Evolutionary conservation across 2,888 invertebrate genomes (phyloP).

Genomic region (Lasiommata megera): DNA sequence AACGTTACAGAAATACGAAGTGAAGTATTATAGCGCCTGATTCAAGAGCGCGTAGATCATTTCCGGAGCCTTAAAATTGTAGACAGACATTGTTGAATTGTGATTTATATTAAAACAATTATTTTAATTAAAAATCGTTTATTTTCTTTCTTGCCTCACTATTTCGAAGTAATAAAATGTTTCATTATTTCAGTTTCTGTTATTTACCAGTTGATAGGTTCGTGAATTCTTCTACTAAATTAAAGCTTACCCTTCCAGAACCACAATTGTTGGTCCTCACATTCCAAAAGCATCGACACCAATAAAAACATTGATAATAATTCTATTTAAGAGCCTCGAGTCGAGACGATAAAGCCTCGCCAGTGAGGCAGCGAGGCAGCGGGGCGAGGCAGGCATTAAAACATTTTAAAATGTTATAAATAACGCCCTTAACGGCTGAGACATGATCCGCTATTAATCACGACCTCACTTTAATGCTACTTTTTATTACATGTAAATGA

Average conservation of each 20-base stretch:
- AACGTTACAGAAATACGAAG: too few relatives aligned
- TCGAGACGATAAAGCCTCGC: slow-evolving; percentile 43
- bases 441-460: slow-evolving; percentile 69
- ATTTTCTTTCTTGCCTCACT: too few relatives aligned
- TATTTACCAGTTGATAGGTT: neutral
- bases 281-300: slow-evolving; percentile 29
- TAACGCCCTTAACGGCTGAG: slow-evolving; percentile 68
- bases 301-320: slow-evolving; percentile 39
- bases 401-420: slow-evolving; percentile 78
- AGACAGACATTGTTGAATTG: too few relatives aligned
- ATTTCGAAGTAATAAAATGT: too few relatives aligned
- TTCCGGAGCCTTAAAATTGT: too few relatives aligned
- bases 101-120: too few relatives aligned
- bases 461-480: slow-evolving; percentile 62
- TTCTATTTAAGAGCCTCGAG: slow-evolving; percentile 26
- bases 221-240: neutral
- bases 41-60: too few relatives aligned
- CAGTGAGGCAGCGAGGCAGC: slow-evolving; percentile 28
- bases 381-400: slow-evolving; percentile 60
- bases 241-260: neutral
- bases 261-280: slow-evolving; percentile 5
- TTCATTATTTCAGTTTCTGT: too few relatives aligned
- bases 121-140: too few relatives aligned
- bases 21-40: too few relatives aligned
- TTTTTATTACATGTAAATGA: slow-evolving; percentile 78